phyloP scores from a whole-genome alignment of 2,888 invertebrate species.

The Spodoptera littoralis region DNA sequence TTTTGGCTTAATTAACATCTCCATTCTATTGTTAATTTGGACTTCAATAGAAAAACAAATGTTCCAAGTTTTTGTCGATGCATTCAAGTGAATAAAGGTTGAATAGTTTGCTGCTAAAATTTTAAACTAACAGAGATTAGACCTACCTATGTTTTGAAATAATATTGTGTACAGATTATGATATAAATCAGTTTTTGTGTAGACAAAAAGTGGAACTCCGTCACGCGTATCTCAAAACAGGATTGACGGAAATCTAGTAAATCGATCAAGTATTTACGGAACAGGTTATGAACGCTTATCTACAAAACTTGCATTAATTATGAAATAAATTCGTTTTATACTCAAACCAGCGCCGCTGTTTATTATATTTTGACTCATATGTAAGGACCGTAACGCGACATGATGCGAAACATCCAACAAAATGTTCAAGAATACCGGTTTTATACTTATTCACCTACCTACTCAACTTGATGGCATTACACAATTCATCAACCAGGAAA shows the following conservation, averaged over 20 bases:
- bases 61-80: no score
- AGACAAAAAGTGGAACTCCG: not conserved
- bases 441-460: constrained; percentile 20
- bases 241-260: constrained; percentile 12
- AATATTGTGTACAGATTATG: no score
- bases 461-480: constrained; percentile 31
- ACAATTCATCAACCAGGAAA: constrained; percentile 19
- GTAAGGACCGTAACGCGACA: constrained; percentile 29
- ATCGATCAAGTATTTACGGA: constrained; percentile 13
- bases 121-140: no score
- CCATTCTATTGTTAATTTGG: no score
- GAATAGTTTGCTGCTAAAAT: no score
- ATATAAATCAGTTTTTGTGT: not conserved
- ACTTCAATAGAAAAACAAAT: no score
- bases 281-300: constrained; percentile 11
- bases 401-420: constrained; percentile 30
- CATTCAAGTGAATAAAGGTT: no score
- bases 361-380: constrained; percentile 21
- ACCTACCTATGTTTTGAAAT: no score
- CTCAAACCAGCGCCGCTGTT: constrained; percentile 10
- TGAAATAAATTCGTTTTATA: constrained; percentile 4
- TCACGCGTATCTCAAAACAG: not conserved
- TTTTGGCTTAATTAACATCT: no score
- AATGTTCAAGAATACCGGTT: constrained; percentile 49
- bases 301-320: constrained; percentile 7